phyloP scores from a whole-genome alignment of 2,113 vertebrate species.

The Myrmecobius fasciatus region DNA sequence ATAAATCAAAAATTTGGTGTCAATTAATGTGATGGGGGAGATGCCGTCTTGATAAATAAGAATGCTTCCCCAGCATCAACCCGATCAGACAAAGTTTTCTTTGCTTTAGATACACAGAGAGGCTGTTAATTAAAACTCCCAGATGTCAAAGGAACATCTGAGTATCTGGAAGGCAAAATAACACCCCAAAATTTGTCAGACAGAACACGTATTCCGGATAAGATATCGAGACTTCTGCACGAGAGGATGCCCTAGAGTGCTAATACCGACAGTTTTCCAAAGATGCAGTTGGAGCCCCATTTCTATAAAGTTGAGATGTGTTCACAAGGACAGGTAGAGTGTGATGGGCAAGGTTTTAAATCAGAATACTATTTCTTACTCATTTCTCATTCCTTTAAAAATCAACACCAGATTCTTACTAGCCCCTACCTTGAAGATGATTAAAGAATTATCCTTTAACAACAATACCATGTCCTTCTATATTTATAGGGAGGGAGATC shows the following conservation, averaged over 20 bases:
- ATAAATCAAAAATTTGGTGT: constrained; percentile 80
- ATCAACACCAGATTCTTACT: background rate
- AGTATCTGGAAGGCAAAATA: constrained; percentile 81
- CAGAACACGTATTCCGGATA: constrained; percentile 79
- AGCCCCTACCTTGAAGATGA: background rate
- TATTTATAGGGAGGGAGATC: constrained; percentile 25
- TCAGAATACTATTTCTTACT: constrained; percentile 51
- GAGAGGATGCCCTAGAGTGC: constrained; percentile 75
- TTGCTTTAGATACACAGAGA: constrained; percentile 74
- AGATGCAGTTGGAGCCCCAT: constrained; percentile 74
- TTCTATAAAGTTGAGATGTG: constrained; percentile 75
- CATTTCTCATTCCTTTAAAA: constrained; percentile 27
- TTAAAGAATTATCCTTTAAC: constrained; percentile 43
- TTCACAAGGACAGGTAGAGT: constrained; percentile 61
- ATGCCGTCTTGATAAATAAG: constrained; percentile 75
- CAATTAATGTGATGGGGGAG: constrained; percentile 80
- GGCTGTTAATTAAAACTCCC: constrained; percentile 79
- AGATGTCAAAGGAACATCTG: constrained; percentile 78
- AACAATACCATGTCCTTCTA: background rate
- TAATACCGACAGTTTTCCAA: constrained; percentile 78
- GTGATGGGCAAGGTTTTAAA: constrained; percentile 58
- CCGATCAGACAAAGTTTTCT: constrained; percentile 68
- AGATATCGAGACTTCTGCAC: constrained; percentile 69
- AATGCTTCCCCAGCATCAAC: constrained; percentile 56
- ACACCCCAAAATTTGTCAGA: constrained; percentile 81